Conservation (phyloP, 2,888 invertebrate species). For the Pachliopta kotzebuea region DNA sequence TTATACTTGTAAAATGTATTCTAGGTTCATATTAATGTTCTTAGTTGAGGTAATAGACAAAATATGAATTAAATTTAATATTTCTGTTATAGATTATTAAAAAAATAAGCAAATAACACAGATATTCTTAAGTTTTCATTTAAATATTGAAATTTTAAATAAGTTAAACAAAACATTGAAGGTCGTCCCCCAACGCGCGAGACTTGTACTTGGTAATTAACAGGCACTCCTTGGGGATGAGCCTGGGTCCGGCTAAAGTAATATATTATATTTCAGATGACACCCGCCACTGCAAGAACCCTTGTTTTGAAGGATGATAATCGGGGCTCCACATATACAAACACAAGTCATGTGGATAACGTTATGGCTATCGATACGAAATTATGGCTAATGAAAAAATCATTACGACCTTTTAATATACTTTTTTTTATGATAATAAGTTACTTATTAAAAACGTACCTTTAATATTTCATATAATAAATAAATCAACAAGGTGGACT, state of each 20-base stretch:
- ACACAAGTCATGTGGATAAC: conserved; percentile 12
- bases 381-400: too few relatives aligned
- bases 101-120: not conserved
- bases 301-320: conserved; percentile 69
- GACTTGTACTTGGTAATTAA: conserved; percentile 85
- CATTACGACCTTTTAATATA: too few relatives aligned
- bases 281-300: conserved; percentile 56
- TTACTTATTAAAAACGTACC: too few relatives aligned
- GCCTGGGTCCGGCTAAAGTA: conserved; percentile 63
- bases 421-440: too few relatives aligned
- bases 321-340: conserved; percentile 50
- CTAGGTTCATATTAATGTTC: not conserved
- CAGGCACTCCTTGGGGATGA: conserved; percentile 75
- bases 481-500: too few relatives aligned
- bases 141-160: conserved; percentile 34
- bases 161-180: conserved; percentile 62
- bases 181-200: conserved; percentile 52
- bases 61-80: not conserved
- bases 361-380: too few relatives aligned
- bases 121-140: not conserved
- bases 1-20: too few relatives aligned
- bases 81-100: not conserved
- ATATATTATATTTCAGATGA: conserved; percentile 79
- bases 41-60: not conserved
- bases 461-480: too few relatives aligned